A percentile compares a stretch with the other conserved stretches of the same genome.
These are phyloP conservation scores for Danionella cerebrum DNA, from an alignment of 2,113 vertebrate species.

Conservation along the genomic window DNA sequence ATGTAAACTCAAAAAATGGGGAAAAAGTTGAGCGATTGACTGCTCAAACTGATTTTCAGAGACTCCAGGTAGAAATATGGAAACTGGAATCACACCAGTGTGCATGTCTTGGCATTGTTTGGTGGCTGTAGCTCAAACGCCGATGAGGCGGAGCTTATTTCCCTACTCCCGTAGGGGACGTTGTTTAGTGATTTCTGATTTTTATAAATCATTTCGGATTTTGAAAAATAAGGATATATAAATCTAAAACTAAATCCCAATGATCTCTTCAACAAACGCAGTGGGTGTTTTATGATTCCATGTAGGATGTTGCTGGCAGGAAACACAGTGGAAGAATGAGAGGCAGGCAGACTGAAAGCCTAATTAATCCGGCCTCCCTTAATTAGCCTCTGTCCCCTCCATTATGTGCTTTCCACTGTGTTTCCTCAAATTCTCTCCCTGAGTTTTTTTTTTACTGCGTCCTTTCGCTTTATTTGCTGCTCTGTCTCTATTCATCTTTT, in stretches of 20 bases:
- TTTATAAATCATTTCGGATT: neutral
- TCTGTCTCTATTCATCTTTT: constrained; percentile 13
- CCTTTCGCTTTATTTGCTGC: constrained; percentile 4
- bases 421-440: constrained; percentile 1
- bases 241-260: neutral
- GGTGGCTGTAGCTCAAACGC: too few species aligned
- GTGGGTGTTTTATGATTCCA: neutral
- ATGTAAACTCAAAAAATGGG: too few species aligned
- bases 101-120: too few species aligned
- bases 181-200: too few species aligned
- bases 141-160: too few species aligned
- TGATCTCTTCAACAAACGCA: neutral
- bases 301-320: constrained; percentile 39
- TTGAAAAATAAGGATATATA: neutral
- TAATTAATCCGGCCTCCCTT: constrained; percentile 62
- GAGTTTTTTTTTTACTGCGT: neutral
- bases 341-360: constrained; percentile 53
- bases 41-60: too few species aligned
- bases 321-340: constrained; percentile 51
- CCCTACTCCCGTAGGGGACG: too few species aligned
- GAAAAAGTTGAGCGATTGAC: too few species aligned
- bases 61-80: too few species aligned
- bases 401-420: constrained; percentile 45
- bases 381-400: constrained; percentile 56
- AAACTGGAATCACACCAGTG: too few species aligned